Conservation (phyloP, 2,113 vertebrate genomes). For the Onychostruthus taczanowskii region DNA sequence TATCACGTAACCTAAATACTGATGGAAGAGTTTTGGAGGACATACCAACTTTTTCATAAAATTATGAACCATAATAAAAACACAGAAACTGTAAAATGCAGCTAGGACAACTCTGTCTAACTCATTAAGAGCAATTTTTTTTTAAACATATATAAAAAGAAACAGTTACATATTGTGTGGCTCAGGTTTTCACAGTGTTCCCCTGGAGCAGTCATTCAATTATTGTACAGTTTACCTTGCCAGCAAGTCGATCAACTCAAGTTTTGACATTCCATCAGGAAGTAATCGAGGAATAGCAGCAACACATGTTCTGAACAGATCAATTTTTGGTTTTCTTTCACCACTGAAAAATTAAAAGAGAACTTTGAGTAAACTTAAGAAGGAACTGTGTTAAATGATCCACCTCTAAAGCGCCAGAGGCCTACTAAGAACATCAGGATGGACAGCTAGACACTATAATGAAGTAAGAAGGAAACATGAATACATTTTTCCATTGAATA, state of each 20-base stretch:
- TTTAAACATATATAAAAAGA: neutral
- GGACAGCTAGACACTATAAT: neutral
- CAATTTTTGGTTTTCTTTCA: conserved; percentile 98
- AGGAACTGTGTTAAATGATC: neutral
- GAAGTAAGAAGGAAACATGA: neutral
- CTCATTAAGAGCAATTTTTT: neutral
- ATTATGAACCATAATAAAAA: neutral
- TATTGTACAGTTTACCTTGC: conserved; percentile 79
- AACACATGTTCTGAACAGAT: conserved; percentile 96
- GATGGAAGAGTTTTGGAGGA: neutral
- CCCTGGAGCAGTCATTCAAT: neutral
- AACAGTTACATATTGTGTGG: neutral
- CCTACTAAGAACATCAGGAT: neutral
- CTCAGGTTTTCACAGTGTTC: neutral
- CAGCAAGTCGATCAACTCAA: conserved; percentile 93
- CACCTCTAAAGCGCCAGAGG: neutral
- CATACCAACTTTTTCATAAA: neutral
- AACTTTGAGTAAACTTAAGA: neutral
- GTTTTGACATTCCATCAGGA: conserved; percentile 97
- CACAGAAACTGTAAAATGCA: neutral
- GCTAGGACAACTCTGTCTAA: neutral
- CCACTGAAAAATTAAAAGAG: conserved; percentile 78
- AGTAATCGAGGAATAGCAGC: conserved; percentile 96
- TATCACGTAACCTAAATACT: neutral
- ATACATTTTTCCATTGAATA: neutral